Percentiles rank a stretch among this genome's conserved stretches.
These are phyloP conservation scores for Botrylloides violaceus DNA, from an alignment of 23 tunicate genomes.

Conservation along the genomic window DNA sequence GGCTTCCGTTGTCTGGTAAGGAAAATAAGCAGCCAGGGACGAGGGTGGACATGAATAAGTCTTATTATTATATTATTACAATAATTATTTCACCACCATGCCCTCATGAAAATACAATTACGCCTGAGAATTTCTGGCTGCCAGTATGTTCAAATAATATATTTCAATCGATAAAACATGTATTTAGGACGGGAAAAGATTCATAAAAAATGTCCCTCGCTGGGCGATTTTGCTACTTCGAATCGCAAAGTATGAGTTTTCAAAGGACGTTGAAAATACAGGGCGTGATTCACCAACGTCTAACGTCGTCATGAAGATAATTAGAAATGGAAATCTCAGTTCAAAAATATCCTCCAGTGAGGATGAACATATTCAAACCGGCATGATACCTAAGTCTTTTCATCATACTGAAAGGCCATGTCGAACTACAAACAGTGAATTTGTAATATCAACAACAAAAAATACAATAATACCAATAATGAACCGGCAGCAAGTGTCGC, in stretches of 20 bases:
- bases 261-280: background rate
- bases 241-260: slow-evolving; percentile 16
- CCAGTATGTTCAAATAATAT: no score
- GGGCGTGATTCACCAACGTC: background rate
- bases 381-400: background rate
- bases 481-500: background rate
- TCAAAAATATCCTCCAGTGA: background rate
- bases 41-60: no score
- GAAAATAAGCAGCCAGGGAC: no score
- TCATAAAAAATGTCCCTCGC: slow-evolving; percentile 28
- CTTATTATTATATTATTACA: no score
- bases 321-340: slow-evolving; percentile 2
- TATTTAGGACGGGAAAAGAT: slow-evolving; percentile 28
- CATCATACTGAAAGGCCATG: background rate
- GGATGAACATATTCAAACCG: background rate
- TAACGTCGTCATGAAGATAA: background rate
- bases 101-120: no score
- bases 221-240: slow-evolving; percentile 43
- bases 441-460: background rate
- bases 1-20: no score
- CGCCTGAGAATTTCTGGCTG: no score
- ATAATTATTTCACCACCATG: no score
- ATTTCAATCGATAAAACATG: no score
- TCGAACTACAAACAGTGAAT: background rate
- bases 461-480: background rate